Base-by-base conservation (phyloP, 2,888 invertebrate genomes). In the Tuberolachnus salignus region DNA sequence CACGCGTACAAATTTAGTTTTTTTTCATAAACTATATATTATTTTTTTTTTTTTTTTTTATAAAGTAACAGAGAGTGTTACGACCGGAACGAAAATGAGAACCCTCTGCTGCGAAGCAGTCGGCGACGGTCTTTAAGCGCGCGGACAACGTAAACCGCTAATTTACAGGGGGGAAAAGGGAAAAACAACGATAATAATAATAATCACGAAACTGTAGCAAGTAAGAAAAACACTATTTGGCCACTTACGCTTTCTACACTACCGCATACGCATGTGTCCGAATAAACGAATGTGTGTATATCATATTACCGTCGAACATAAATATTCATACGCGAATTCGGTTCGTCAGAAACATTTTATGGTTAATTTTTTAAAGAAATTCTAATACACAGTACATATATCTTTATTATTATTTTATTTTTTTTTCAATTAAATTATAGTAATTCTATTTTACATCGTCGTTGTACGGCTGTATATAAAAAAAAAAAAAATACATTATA, bases 231-330 rank as follows among this genome's bases (percentile, higher is more conserved):
- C 49, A n/a, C 34, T 55, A 23, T 34, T 16, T 14, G 13, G 19
- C 63, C 59, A 61, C 72, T 73, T 73, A 42, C 61, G 61, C 72
- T 61, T 73, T 73, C 61, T 63, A 73, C 72, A 42, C 26, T 23
- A 34, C 34, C 34, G 34, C 34, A 34, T 34, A 6, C 34, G 34
- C 6, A 6, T 34, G 34, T 49, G 71, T 72, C 59, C 46, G 16
- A 59, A 72, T n/a, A 26, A 44, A 19, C 44, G 44, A 55, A n/a
- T n/a, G n/a, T n/a, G n/a, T n/a, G 21, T 44, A 63, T 49, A 66
- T 46, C 46, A 23, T 46, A 23, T 26, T 59, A 44, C n/a, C 1
- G 4, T 1, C 16, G 59, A 53, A 51, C n/a, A 51, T 51, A 4
- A 13, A 10, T 63, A 63, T 44, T 53, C 19, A 44, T 44, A 19